Evolutionary conservation across 2,797 vertebrate genomes (phyloP).

Genomic region (Tapera naevia): DNA sequence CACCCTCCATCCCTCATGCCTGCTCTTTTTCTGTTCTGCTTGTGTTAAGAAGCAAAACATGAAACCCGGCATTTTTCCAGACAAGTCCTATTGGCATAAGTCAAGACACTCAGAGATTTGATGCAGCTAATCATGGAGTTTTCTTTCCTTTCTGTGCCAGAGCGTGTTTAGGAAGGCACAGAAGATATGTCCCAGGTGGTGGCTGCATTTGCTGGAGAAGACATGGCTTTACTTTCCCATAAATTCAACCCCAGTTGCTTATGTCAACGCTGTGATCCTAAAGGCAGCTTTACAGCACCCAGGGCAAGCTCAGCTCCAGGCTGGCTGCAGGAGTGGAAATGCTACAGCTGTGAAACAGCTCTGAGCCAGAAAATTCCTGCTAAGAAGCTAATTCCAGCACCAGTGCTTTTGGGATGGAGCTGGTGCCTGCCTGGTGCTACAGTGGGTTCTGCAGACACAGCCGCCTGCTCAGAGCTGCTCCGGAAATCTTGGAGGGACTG

Average conservation of each 20-base stretch:
- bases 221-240: background rate
- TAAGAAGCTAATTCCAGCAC: background rate
- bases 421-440: fast-evolving
- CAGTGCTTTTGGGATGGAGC: background rate
- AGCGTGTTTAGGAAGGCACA: background rate
- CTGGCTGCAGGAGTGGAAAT: background rate
- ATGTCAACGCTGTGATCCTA: background rate
- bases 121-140: background rate
- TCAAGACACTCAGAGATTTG: background rate
- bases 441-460: background rate
- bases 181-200: background rate
- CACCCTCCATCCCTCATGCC: fast-evolving
- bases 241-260: background rate
- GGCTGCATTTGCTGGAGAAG: background rate
- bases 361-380: background rate
- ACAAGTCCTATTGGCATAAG: background rate
- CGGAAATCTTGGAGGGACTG: background rate
- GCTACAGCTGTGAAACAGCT: background rate
- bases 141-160: background rate
- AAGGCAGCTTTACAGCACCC: background rate
- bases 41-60: background rate
- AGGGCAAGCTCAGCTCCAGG: background rate
- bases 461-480: background rate
- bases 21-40: background rate
- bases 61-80: background rate